Conservation (phyloP, 2,113 vertebrate species). For the Atherinomorus stipes region DNA sequence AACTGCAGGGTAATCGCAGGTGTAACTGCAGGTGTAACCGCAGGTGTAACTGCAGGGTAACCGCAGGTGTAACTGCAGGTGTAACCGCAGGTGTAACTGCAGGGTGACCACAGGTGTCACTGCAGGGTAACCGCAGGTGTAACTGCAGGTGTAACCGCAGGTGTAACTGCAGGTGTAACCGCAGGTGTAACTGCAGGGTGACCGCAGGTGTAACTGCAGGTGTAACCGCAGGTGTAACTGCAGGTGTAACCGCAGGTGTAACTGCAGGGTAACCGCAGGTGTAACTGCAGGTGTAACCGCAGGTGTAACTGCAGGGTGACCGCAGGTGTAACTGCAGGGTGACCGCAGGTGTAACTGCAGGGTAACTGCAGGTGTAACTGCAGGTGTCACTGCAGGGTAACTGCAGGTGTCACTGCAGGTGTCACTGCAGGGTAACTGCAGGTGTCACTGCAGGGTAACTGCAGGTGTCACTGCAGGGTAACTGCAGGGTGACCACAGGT, state of each 20-base stretch:
- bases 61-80: background rate
- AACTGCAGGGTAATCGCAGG: too few relatives aligned
- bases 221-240: background rate
- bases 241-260: constrained; percentile 38
- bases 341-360: background rate
- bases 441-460: background rate
- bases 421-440: constrained; percentile 61
- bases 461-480: constrained; percentile 47
- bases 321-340: too few relatives aligned
- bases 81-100: background rate
- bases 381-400: constrained; percentile 41
- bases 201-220: background rate
- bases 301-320: constrained; percentile 51
- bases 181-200: constrained; percentile 44
- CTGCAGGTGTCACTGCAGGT: background rate
- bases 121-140: background rate
- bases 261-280: background rate
- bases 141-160: background rate
- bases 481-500: too few relatives aligned
- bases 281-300: background rate
- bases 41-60: too few relatives aligned
- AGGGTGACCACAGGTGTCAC: too few relatives aligned
- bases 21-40: background rate
- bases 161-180: background rate
- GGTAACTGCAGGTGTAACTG: background rate